phyloP scores from a whole-genome alignment of 2,113 vertebrate genomes.

The Poicephalus meyeri region DNA sequence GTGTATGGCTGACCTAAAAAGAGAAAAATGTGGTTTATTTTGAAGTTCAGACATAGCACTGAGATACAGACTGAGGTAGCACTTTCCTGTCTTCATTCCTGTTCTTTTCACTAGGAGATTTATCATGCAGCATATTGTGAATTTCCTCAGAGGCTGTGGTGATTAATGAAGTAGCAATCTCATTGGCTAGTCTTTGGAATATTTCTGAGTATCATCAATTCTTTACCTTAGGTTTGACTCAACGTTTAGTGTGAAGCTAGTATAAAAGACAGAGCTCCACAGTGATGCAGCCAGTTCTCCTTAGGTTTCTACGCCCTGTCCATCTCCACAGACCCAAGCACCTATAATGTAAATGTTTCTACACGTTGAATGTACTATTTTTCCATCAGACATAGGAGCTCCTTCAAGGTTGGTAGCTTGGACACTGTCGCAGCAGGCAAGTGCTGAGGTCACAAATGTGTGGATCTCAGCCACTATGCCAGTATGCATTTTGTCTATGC shows the following conservation, averaged over 20 bases:
- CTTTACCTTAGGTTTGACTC: background rate
- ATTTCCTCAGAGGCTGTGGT: background rate
- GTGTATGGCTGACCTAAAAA: background rate
- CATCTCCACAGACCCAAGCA: background rate
- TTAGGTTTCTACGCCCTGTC: background rate
- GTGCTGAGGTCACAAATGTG: background rate
- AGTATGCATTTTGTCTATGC: background rate
- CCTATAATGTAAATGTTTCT: background rate
- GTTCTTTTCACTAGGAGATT: background rate
- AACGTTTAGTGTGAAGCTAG: background rate
- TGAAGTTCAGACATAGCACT: background rate
- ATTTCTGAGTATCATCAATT: background rate
- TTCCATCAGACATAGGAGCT: background rate
- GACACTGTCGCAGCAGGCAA: background rate
- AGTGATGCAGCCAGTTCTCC: background rate
- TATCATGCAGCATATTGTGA: background rate
- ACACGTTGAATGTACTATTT: background rate
- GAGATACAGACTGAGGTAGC: background rate
- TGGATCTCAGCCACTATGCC: background rate
- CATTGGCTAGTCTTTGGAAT: background rate
- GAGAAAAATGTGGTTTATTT: background rate
- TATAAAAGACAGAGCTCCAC: background rate
- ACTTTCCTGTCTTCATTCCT: background rate
- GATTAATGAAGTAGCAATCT: background rate
- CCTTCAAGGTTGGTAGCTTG: background rate